These are phyloP conservation scores for Xanthorhoe designata DNA, from an alignment of 2,888 invertebrate genomes.

Conservation along the genomic window DNA sequence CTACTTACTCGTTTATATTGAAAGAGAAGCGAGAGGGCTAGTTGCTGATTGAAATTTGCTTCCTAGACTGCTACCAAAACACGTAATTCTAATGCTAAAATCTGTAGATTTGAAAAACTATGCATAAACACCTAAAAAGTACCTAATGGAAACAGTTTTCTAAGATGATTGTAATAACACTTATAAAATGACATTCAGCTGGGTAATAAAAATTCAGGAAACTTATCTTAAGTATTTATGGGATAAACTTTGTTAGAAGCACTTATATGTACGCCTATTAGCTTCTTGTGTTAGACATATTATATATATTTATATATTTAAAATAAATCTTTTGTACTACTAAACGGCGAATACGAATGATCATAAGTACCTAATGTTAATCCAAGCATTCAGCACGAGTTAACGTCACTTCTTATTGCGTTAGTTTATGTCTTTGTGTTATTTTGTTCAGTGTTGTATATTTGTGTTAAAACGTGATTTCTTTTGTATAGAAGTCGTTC, in stretches of 20 bases:
- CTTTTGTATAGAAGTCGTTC: constrained; percentile 26
- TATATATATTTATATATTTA: too few species aligned
- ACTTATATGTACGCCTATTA: background rate
- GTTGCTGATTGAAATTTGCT: constrained; percentile 1
- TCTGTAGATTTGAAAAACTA: background rate
- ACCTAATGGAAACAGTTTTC: background rate
- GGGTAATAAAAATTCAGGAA: background rate
- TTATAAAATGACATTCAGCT: background rate
- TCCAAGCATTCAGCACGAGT: constrained; percentile 34
- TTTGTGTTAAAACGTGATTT: constrained; percentile 31
- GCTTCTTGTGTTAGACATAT: background rate
- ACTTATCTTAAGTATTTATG: background rate
- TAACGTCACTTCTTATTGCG: constrained; percentile 45
- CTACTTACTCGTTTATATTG: constrained; percentile 3
- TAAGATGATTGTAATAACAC: background rate
- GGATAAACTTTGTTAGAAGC: background rate
- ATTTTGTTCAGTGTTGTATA: constrained; percentile 19
- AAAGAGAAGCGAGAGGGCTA: constrained; percentile 2
- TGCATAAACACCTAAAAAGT: background rate
- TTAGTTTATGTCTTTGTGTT: constrained; percentile 39
- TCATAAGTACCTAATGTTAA: constrained; percentile 39
- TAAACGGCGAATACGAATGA: constrained; percentile 25
- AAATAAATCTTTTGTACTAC: constrained; percentile 37
- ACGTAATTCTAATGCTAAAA: background rate
- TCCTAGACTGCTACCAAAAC: background rate